phyloP scores from a whole-genome alignment of 64 coral and sea anemone species.

The Porites australiensis region DNA sequence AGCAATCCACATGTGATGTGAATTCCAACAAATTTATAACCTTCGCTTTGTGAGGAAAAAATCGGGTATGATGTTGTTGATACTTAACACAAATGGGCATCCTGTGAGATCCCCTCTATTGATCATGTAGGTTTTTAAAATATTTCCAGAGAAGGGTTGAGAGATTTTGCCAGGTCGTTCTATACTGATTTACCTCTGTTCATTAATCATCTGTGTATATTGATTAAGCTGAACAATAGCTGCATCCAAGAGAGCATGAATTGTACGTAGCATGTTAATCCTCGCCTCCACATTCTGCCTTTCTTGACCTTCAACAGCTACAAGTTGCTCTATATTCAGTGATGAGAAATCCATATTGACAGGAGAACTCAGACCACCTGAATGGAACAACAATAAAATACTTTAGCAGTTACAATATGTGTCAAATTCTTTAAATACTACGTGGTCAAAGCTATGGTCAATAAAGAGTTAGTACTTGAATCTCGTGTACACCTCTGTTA shows the following conservation, averaged over 20 bases:
- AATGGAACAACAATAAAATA: constrained; percentile 25
- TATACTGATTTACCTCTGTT: constrained; percentile 65
- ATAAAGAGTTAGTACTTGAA: no score
- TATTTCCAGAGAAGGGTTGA: no score
- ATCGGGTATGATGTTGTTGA: no score
- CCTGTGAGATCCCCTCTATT: no score
- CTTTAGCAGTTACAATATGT: constrained; percentile 3
- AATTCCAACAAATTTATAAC: no score
- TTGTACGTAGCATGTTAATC: constrained; percentile 86
- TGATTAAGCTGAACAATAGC: constrained; percentile 93
- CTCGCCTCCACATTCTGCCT: constrained; percentile 92
- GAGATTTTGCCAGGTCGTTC: no score
- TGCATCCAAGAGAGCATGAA: constrained; percentile 88
- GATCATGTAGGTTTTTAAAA: no score
- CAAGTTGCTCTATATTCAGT: constrained; percentile 82
- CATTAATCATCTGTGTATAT: constrained; percentile 74
- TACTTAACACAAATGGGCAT: no score
- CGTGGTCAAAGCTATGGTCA: no score
- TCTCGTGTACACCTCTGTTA: no score
- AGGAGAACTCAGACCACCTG: constrained; percentile 13
- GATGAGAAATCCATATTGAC: constrained; percentile 69
- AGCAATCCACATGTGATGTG: no score
- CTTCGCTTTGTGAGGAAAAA: no score
- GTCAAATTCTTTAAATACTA: background rate
- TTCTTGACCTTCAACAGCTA: constrained; percentile 81